These are phyloP conservation scores for Mylabris sibirica DNA, from an alignment of 2,888 invertebrate species.

Conservation along the genomic window DNA sequence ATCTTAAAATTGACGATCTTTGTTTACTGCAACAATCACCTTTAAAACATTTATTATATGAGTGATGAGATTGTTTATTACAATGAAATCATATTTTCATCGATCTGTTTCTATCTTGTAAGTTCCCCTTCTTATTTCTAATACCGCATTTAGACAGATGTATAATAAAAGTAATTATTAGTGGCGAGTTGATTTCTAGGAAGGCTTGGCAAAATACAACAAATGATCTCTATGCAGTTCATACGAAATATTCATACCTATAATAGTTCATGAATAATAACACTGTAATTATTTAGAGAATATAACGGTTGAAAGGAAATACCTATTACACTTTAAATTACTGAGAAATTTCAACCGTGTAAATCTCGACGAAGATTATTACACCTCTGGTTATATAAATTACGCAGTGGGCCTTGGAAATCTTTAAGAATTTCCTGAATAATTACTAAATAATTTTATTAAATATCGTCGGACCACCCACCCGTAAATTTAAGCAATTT, in stretches of 20 bases:
- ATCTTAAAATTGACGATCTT: constrained; percentile 27
- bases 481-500: background rate
- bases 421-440: background rate
- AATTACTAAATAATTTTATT: background rate
- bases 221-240: constrained; percentile 25
- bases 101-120: background rate
- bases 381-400: constrained; percentile 11
- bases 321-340: constrained; percentile 36
- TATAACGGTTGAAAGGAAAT: constrained; percentile 38
- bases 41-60: background rate
- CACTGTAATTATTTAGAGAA: constrained; percentile 32
- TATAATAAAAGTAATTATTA: constrained; percentile 26
- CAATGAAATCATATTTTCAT: background rate
- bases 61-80: background rate
- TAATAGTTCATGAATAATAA: constrained; percentile 38
- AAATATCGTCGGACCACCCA: background rate
- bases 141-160: constrained; percentile 20
- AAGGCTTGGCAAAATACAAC: constrained; percentile 30
- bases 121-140: background rate
- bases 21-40: background rate
- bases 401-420: background rate
- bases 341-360: constrained; percentile 29
- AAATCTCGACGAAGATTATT: constrained; percentile 16
- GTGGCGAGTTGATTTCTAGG: constrained; percentile 24
- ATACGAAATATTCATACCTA: constrained; percentile 24